phyloP scores from a whole-genome alignment of 2,888 invertebrate genomes.

The Platerodrilus igneus region DNA sequence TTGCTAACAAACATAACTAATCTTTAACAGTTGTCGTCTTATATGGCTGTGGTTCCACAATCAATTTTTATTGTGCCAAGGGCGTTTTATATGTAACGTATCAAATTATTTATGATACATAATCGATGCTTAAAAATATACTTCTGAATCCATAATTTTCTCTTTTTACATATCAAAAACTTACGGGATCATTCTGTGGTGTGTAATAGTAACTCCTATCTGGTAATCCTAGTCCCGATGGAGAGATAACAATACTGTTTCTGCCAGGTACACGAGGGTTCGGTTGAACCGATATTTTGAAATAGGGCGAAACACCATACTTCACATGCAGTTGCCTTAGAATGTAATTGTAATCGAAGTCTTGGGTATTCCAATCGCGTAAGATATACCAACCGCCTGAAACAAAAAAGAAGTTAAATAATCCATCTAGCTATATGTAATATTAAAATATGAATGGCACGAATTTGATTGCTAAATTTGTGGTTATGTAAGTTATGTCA shows the following conservation, averaged over 20 bases:
- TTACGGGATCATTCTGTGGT: slow-evolving; percentile 46
- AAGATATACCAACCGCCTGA: slow-evolving; percentile 53
- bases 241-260: slow-evolving; percentile 52
- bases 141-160: too few species aligned
- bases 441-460: background rate
- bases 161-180: slow-evolving; percentile 12
- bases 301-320: slow-evolving; percentile 52
- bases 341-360: slow-evolving; percentile 46
- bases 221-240: slow-evolving; percentile 53
- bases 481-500: slow-evolving; percentile 5
- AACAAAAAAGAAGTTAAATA: too few species aligned
- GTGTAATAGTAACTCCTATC: slow-evolving; percentile 51
- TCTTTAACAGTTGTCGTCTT: too few species aligned
- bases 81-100: too few species aligned
- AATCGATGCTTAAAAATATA: too few species aligned
- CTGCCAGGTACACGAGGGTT: slow-evolving; percentile 48
- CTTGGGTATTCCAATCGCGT: slow-evolving; percentile 44
- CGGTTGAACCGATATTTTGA: slow-evolving; percentile 51
- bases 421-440: background rate
- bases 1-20: too few species aligned
- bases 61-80: too few species aligned
- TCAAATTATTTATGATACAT: too few species aligned
- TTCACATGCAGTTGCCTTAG: slow-evolving; percentile 48
- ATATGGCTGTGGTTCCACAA: too few species aligned
- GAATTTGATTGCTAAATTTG: background rate